Evolutionary conservation across 2,113 vertebrate species (phyloP).

Genomic region (Marmota monax): DNA sequence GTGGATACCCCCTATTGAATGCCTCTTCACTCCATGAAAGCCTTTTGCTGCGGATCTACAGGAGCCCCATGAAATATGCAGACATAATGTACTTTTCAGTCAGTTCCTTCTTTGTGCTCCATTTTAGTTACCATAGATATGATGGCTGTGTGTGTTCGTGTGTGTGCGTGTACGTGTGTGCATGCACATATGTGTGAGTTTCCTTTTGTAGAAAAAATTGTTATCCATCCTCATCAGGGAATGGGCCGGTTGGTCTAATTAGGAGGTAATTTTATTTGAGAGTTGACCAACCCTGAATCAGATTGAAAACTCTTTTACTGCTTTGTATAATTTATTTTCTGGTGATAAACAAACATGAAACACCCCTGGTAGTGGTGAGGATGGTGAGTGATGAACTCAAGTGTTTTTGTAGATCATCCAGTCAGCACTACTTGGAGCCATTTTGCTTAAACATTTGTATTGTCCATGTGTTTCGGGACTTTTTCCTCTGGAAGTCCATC

Average conservation of each 20-base stretch:
- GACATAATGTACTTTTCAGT: neutral
- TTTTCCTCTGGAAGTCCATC: neutral
- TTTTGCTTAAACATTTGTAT: neutral
- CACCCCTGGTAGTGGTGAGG: neutral
- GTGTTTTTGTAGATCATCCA: neutral
- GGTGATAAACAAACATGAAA: neutral
- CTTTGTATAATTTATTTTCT: neutral
- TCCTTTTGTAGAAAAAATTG: neutral
- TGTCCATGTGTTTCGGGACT: neutral
- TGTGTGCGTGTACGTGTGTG: rapidly evolving
- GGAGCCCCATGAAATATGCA: neutral
- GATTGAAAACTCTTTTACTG: neutral
- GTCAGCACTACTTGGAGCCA: neutral
- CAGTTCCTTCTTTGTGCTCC: neutral
- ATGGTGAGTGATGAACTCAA: neutral
- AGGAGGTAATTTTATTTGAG: neutral
- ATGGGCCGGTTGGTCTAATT: neutral
- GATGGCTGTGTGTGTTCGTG: too few species aligned
- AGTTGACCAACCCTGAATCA: neutral
- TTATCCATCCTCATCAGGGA: neutral
- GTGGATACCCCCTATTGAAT: neutral
- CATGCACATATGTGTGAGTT: neutral
- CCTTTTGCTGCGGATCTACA: neutral
- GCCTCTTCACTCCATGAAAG: neutral
- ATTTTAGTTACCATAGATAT: neutral